Conservation (phyloP, 2,888 invertebrate species). For the Heliothis peltigera region DNA sequence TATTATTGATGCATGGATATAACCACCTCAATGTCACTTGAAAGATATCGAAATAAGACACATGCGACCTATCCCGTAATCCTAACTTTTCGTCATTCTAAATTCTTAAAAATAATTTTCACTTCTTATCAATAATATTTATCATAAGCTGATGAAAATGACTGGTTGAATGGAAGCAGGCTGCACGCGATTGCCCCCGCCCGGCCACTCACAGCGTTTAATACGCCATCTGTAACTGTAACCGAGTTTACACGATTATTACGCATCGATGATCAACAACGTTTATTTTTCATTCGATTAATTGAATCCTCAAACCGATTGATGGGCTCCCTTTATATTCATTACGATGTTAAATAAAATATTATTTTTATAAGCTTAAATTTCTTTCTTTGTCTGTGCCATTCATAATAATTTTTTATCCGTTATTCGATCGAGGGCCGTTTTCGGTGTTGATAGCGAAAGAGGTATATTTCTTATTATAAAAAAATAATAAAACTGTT, state of each 20-base stretch:
- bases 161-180: slow-evolving; percentile 55
- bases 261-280: slow-evolving; percentile 69
- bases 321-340: slow-evolving; percentile 17
- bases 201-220: slow-evolving; percentile 54
- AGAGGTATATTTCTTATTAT: not conserved
- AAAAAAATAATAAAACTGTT: too few relatives aligned
- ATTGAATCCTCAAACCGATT: slow-evolving; percentile 31
- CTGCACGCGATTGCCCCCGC: slow-evolving; percentile 65
- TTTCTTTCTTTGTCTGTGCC: not conserved
- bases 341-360: not conserved
- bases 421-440: not conserved
- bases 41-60: too few relatives aligned
- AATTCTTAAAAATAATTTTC: not conserved
- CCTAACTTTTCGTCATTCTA: too few relatives aligned
- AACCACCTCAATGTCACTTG: too few relatives aligned
- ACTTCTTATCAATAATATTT: not conserved
- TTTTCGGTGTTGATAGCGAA: not conserved
- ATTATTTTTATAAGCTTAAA: not conserved
- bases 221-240: slow-evolving; percentile 62
- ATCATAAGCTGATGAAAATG: slow-evolving; percentile 53
- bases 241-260: slow-evolving; percentile 78
- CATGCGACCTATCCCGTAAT: too few relatives aligned
- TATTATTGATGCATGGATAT: too few relatives aligned
- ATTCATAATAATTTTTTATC: not conserved
- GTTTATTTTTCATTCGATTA: slow-evolving; percentile 57